phyloP scores from a whole-genome alignment of 2,797 vertebrate species.

The Spinibarbus caldwelli region DNA sequence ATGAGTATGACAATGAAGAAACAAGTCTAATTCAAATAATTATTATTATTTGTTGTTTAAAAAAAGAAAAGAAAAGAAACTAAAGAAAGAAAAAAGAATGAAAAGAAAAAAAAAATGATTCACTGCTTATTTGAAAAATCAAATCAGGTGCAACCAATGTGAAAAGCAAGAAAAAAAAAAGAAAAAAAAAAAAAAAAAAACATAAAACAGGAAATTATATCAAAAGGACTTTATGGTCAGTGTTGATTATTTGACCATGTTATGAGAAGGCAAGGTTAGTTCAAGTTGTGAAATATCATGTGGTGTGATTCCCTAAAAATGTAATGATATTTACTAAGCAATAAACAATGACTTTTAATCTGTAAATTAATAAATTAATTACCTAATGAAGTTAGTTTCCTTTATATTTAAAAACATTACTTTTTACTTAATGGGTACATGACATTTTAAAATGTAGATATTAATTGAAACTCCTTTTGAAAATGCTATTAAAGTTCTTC shows the following conservation, averaged over 20 bases:
- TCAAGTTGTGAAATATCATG: neutral
- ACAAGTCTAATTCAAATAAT: neutral
- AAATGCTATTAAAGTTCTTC: no score
- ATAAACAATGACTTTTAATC: no score
- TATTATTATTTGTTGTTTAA: no score
- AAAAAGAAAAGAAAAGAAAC: no score
- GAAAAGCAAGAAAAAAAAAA: neutral
- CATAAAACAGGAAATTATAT: neutral
- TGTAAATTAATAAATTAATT: no score
- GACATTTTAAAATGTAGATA: neutral
- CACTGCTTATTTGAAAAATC: neutral
- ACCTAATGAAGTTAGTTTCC: neutral
- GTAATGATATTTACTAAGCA: neutral
- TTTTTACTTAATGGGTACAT: no score
- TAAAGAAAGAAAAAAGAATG: neutral
- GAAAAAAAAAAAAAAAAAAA: no score
- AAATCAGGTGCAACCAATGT: neutral
- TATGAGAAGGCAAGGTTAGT: neutral
- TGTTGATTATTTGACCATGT: neutral
- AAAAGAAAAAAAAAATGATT: accelerated
- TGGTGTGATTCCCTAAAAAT: no score
- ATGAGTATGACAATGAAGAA: neutral
- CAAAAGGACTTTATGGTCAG: no score
- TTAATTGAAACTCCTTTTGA: neutral
- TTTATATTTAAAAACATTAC: neutral